These are phyloP conservation scores for Coboldia fuscipes DNA, from an alignment of 1,140 invertebrate genomes.

Conservation along the genomic window DNA sequence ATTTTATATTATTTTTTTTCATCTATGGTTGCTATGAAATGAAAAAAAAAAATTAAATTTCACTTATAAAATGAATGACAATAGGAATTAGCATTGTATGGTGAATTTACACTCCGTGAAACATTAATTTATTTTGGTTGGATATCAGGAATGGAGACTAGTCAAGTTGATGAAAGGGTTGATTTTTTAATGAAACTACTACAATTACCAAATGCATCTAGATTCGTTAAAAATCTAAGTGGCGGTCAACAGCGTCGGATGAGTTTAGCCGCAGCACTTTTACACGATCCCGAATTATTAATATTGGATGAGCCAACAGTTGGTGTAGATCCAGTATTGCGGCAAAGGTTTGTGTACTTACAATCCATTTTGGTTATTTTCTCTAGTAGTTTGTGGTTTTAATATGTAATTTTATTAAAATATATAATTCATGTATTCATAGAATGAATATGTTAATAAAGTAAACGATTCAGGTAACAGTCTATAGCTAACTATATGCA, in stretches of 20 bases:
- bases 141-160: conserved; percentile 56
- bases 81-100: conserved; percentile 82
- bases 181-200: conserved; percentile 63
- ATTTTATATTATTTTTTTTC: no score
- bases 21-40: no score
- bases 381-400: no score
- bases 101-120: conserved; percentile 77
- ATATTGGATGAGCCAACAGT: conserved; percentile 90
- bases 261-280: conserved; percentile 65
- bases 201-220: conserved; percentile 39
- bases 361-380: no score
- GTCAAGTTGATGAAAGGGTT: conserved; percentile 49
- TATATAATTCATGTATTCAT: no score
- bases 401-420: no score
- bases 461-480: no score
- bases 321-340: conserved; percentile 80
- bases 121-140: conserved; percentile 83
- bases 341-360: conserved; percentile 41
- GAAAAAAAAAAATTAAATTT: no score
- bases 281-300: conserved; percentile 74
- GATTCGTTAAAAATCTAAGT: conserved; percentile 64
- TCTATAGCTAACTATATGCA: no score
- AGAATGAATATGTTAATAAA: no score
- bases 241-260: conserved; percentile 79
- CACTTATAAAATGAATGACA: no score